phyloP scores from a whole-genome alignment of 2,888 invertebrate genomes.

The Lasius platythorax region DNA sequence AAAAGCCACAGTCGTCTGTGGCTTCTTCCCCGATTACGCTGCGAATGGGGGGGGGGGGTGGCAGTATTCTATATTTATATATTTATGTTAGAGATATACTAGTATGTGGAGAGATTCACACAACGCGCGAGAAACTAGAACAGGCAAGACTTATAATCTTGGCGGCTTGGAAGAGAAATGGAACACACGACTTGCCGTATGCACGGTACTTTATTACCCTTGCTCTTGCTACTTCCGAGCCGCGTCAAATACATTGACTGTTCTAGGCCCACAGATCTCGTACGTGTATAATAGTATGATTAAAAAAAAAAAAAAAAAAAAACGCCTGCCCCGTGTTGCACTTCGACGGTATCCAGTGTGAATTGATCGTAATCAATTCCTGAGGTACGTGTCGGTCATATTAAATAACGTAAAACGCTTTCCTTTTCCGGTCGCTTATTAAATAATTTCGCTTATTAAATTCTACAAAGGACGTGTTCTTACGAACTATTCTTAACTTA shows the following conservation, averaged over 20 bases:
- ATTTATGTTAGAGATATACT: background rate
- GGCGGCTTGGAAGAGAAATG: background rate
- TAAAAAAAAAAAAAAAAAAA: background rate
- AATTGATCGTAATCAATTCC: conserved; percentile 71
- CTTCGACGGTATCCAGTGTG: conserved; percentile 72
- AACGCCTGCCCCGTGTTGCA: conserved; percentile 67
- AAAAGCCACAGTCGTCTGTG: conserved; percentile 1
- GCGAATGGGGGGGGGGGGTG: background rate
- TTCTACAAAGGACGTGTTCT: conserved; percentile 25
- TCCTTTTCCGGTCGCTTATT: background rate
- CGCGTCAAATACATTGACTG: background rate
- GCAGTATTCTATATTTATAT: background rate
- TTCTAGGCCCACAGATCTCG: background rate
- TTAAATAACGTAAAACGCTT: conserved; percentile 30
- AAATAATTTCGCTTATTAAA: conserved; percentile 38
- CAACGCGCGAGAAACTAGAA: conserved; percentile 11
- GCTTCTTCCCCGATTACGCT: background rate
- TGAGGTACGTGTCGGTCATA: conserved; percentile 50
- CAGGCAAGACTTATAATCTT: background rate
- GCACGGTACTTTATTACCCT: background rate
- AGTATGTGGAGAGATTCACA: background rate
- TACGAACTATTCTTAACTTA: conserved; percentile 43
- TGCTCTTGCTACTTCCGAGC: background rate
- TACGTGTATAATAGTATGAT: background rate
- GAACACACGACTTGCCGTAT: background rate